Conservation (phyloP, 2,113 vertebrate species). For the Pseudonaja textilis region DNA sequence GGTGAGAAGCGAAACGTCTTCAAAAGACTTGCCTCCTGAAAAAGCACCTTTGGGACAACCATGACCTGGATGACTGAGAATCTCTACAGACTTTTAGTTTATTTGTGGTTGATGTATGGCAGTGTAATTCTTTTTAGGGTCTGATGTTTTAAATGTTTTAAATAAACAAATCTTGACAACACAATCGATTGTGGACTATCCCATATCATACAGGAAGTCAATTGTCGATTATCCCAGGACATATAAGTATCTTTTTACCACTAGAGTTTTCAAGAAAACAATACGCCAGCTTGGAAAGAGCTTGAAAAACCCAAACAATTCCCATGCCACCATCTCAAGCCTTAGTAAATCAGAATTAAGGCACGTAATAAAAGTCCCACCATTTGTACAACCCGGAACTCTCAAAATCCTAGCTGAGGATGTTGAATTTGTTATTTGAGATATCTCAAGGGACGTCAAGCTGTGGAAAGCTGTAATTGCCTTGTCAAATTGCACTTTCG, state of each 20-base stretch:
- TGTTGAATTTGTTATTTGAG: background rate
- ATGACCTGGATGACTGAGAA: too few species aligned
- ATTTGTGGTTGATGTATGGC: too few species aligned
- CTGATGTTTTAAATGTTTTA: background rate
- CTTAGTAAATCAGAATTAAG: background rate
- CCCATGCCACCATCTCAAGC: background rate
- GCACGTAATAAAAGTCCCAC: background rate
- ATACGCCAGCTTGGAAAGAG: background rate
- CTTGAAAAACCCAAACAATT: background rate
- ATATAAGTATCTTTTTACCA: background rate
- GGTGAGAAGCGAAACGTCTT: too few species aligned
- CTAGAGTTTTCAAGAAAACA: background rate
- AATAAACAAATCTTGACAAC: background rate
- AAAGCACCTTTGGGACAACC: too few species aligned
- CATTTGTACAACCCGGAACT: background rate
- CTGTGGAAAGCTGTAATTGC: background rate
- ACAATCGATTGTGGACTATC: background rate
- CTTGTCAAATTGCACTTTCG: background rate
- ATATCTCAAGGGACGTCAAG: background rate
- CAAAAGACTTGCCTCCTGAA: too few species aligned
- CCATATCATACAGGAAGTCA: background rate
- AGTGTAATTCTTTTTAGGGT: too few species aligned
- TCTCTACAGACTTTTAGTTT: too few species aligned
- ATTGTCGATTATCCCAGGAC: background rate
- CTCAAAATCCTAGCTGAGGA: background rate